These are phyloP conservation scores for Artibeus jamaicensis DNA, from an alignment of 2,797 vertebrate genomes.

Conservation along the genomic window DNA sequence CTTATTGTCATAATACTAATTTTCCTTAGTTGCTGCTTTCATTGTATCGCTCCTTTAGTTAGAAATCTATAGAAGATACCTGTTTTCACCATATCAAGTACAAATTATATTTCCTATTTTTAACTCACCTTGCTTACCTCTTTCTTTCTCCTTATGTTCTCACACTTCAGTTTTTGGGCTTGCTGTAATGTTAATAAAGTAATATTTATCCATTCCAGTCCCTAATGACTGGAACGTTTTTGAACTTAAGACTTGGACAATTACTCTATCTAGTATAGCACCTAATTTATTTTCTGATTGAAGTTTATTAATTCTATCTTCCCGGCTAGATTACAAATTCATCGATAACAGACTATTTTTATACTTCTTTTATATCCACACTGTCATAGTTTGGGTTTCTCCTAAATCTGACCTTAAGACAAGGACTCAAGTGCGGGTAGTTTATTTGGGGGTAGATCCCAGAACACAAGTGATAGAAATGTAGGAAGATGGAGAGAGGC, in stretches of 20 bases:
- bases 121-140: not conserved
- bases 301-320: not conserved
- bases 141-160: conserved; percentile 15
- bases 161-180: not conserved
- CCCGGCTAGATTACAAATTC: not conserved
- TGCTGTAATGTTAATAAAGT: not conserved
- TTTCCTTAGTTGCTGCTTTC: not conserved
- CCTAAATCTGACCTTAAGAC: not conserved
- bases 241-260: not conserved
- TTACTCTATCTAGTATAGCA: not conserved
- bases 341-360: not conserved
- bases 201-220: not conserved
- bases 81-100: not conserved
- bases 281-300: conserved; percentile 16
- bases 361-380: not conserved
- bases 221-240: not conserved
- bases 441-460: conserved; percentile 9
- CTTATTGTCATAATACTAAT: not conserved
- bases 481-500: not conserved
- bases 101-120: not conserved
- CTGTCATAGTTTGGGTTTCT: not conserved
- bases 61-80: not conserved
- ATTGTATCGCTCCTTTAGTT: not conserved
- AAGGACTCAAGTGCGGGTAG: not conserved
- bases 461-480: conserved; percentile 11